Conservation (phyloP, 1,140 invertebrate genomes). For the Holotrichia oblita region DNA sequence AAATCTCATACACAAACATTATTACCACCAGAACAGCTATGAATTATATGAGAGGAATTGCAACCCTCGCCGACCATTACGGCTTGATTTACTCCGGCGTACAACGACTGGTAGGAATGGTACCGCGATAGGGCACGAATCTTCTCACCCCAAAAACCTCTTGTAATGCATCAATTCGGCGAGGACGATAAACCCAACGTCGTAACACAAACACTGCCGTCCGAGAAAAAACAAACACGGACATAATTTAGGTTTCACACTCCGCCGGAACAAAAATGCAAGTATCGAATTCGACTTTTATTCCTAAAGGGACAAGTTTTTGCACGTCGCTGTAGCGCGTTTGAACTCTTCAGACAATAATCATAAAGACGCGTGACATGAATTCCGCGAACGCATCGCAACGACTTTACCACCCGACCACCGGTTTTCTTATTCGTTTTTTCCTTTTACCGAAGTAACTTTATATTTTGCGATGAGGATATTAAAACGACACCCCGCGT, state of each 20-base stretch:
- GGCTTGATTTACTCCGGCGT: conserved; percentile 17
- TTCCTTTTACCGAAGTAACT: conserved; percentile 8
- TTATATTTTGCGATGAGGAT: conserved; percentile 33
- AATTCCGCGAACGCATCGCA: conserved; percentile 23
- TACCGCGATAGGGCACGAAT: conserved; percentile 25
- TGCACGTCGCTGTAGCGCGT: neutral
- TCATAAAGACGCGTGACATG: conserved; percentile 34
- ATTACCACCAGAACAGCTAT: conserved; percentile 19
- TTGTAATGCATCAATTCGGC: neutral
- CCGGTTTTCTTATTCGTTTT: neutral
- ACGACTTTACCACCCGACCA: conserved; percentile 6
- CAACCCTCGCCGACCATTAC: conserved; percentile 26
- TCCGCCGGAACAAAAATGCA: neutral
- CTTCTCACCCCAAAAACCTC: neutral
- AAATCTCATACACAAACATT: conserved; percentile 29
- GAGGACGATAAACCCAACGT: neutral
- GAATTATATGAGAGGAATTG: conserved; percentile 31
- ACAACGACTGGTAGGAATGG: conserved; percentile 19
- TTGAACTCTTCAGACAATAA: conserved; percentile 15
- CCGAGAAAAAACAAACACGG: neutral
- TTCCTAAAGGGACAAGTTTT: neutral
- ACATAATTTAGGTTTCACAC: conserved; percentile 12
- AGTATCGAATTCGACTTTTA: neutral
- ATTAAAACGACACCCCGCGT: conserved; percentile 32
- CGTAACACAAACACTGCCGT: neutral